A percentile compares a stretch with the other conserved stretches of the same genome.
These are phyloP conservation scores for Folsomia manolachei DNA, from an alignment of 2,888 invertebrate genomes.

Conservation along the genomic window DNA sequence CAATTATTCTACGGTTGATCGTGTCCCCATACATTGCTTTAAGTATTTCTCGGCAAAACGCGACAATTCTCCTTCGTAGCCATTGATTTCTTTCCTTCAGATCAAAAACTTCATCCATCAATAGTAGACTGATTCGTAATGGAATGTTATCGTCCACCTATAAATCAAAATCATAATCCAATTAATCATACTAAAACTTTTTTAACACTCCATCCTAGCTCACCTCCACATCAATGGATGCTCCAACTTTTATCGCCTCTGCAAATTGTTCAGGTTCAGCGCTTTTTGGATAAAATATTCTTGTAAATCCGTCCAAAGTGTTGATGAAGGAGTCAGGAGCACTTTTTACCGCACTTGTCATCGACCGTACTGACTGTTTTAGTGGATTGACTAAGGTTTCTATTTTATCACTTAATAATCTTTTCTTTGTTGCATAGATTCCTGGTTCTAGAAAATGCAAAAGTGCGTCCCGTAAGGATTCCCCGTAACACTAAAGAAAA, in stretches of 20 bases:
- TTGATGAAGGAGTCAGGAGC: slow-evolving; percentile 84
- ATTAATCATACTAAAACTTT: slow-evolving; percentile 17
- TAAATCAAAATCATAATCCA: not conserved
- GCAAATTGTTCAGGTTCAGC: slow-evolving; percentile 54
- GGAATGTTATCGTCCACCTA: slow-evolving; percentile 71
- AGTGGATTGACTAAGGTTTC: slow-evolving; percentile 76
- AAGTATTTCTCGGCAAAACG: slow-evolving; percentile 71
- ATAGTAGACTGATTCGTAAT: slow-evolving; percentile 70
- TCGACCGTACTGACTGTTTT: slow-evolving; percentile 73
- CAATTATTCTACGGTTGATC: slow-evolving; percentile 80
- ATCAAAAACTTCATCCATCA: slow-evolving; percentile 84
- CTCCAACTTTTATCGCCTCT: slow-evolving; percentile 59
- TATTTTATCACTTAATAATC: slow-evolving; percentile 53
- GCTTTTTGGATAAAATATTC: slow-evolving; percentile 65
- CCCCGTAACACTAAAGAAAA: slow-evolving; percentile 46
- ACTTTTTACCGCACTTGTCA: slow-evolving; percentile 72
- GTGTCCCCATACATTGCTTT: slow-evolving; percentile 76
- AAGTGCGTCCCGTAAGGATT: slow-evolving; percentile 48
- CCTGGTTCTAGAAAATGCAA: slow-evolving; percentile 50
- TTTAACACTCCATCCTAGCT: not conserved
- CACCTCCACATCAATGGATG: slow-evolving; percentile 62
- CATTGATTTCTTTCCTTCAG: slow-evolving; percentile 76
- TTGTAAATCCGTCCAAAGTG: slow-evolving; percentile 76
- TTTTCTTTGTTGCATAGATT: slow-evolving; percentile 47
- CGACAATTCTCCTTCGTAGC: slow-evolving; percentile 72